These are phyloP conservation scores for Petrocephalus sullivani DNA, from an alignment of 2,797 vertebrate genomes.

Conservation along the genomic window DNA sequence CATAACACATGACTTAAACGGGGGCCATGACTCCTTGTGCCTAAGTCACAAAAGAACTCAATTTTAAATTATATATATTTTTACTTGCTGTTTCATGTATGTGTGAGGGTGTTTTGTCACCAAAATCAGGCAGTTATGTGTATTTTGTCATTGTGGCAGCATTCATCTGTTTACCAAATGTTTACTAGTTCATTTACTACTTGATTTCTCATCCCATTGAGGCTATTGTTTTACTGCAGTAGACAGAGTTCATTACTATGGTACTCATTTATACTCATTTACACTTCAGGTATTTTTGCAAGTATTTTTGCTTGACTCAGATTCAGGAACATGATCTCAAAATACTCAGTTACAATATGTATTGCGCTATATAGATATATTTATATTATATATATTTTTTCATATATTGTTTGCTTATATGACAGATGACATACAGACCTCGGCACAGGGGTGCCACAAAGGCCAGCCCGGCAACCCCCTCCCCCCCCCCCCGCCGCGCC, in stretches of 20 bases:
- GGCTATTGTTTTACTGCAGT: conserved; percentile 13
- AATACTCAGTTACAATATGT: conserved; percentile 56
- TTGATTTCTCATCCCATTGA: conserved; percentile 22
- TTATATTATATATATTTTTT: conserved; percentile 56
- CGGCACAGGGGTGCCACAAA: conserved; percentile 37
- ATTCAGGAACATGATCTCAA: conserved; percentile 63
- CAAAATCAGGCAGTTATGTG: conserved; percentile 9
- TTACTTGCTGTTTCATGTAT: background rate
- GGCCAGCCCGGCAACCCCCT: conserved; percentile 31
- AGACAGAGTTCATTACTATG: background rate
- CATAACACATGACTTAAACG: conserved; percentile 41
- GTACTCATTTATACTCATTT: conserved; percentile 40
- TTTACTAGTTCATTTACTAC: conserved; percentile 20
- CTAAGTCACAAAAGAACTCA: background rate
- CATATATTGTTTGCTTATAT: conserved; percentile 8
- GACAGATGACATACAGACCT: conserved; percentile 59
- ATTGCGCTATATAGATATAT: conserved; percentile 47
- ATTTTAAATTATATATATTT: conserved; percentile 10
- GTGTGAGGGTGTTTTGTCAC: background rate
- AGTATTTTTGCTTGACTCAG: conserved; percentile 35
- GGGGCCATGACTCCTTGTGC: conserved; percentile 37
- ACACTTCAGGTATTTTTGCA: conserved; percentile 57
- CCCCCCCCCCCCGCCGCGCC: conserved; percentile 39
- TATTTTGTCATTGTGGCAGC: background rate
- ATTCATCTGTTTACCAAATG: conserved; percentile 15